Evolutionary conservation across 2,113 vertebrate genomes (phyloP).

Genomic region (Ursus arctos): DNA sequence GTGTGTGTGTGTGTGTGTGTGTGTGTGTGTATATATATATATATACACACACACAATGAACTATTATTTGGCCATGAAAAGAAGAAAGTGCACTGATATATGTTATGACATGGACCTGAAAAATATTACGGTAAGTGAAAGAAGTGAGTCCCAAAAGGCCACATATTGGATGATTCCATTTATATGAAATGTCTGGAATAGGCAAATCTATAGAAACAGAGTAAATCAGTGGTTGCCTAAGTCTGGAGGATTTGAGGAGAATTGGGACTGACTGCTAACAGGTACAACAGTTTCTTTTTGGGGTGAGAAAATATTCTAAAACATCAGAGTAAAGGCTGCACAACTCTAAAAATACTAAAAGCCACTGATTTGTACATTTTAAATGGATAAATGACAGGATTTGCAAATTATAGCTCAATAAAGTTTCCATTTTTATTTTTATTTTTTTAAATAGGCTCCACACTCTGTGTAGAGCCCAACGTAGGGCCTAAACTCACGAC

Average conservation of each 20-base stretch:
- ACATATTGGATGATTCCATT: background rate
- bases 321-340: background rate
- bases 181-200: background rate
- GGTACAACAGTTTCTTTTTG: background rate
- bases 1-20: background rate
- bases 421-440: background rate
- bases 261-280: background rate
- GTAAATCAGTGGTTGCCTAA: background rate
- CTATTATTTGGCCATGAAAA: background rate
- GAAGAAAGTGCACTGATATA: background rate
- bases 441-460: background rate
- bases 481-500: background rate
- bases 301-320: conserved; percentile 41
- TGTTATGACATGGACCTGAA: background rate
- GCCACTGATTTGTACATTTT: background rate
- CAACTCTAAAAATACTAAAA: conserved; percentile 24
- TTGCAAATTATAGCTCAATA: background rate
- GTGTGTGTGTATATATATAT: too few species aligned
- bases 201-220: background rate
- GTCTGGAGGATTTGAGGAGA: background rate
- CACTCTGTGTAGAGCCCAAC: background rate
- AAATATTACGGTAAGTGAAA: conserved; percentile 13
- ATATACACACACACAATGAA: background rate
- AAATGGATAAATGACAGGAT: background rate
- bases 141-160: background rate